Evolutionary conservation across 2,888 invertebrate species (phyloP).

Genomic region (Hydrotaea cyrtoneurina): DNA sequence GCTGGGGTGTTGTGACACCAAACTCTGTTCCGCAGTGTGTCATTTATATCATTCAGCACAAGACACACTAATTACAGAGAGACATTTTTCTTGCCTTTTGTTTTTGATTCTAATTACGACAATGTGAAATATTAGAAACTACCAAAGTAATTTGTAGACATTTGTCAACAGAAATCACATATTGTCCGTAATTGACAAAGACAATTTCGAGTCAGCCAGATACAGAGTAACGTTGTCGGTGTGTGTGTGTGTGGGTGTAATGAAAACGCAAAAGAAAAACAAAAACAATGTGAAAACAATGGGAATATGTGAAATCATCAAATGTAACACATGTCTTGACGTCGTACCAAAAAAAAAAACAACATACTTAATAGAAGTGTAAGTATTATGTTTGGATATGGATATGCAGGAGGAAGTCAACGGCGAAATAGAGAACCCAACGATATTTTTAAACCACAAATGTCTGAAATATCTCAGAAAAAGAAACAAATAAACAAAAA

Average conservation of each 20-base stretch:
- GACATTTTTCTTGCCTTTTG: background rate
- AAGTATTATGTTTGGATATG: no score
- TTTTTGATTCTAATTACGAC: slow-evolving; percentile 46
- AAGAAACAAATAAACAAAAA: slow-evolving; percentile 3
- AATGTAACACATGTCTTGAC: background rate
- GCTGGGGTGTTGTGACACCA: background rate
- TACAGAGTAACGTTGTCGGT: no score
- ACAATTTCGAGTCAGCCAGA: background rate
- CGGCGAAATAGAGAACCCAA: background rate
- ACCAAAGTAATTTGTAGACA: slow-evolving; percentile 60
- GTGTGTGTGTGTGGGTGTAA: background rate
- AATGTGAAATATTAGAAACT: slow-evolving; percentile 51
- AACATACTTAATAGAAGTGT: background rate
- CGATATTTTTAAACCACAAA: slow-evolving; percentile 36
- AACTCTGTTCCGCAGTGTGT: background rate
- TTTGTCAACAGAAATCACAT: slow-evolving; percentile 59
- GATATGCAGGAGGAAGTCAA: no score
- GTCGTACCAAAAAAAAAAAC: background rate
- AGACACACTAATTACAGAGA: slow-evolving; percentile 24
- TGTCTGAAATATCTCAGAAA: slow-evolving; percentile 12
- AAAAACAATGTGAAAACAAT: no score
- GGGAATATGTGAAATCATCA: background rate
- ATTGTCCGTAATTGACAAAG: background rate
- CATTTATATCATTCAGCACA: background rate
- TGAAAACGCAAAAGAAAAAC: background rate